Percentiles rank a stretch among this genome's conserved stretches.
Evolutionary conservation across 2,113 vertebrate species (phyloP).

Genomic region (Pituophis catenifer): DNA sequence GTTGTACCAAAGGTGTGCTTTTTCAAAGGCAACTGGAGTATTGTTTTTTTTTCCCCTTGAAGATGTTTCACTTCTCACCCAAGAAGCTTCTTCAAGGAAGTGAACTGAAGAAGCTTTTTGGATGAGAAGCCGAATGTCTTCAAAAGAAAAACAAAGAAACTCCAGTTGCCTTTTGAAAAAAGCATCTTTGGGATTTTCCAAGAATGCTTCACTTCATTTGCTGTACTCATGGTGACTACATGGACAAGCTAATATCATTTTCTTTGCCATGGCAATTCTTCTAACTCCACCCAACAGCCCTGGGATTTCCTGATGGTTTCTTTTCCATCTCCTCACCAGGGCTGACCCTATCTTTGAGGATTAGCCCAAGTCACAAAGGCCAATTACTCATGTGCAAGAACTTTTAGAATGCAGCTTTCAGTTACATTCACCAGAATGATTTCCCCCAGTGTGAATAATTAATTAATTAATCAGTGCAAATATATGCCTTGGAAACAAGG

Average conservation of each 20-base stretch:
- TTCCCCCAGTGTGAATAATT: not conserved
- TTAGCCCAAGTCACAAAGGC: not conserved
- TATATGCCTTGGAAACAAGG: slow-evolving; percentile 33
- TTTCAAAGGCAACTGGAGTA: not conserved
- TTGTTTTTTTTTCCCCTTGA: not conserved
- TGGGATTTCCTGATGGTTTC: not conserved
- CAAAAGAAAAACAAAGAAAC: not conserved
- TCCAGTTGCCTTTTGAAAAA: not conserved
- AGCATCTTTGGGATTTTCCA: not conserved
- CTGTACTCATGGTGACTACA: not conserved
- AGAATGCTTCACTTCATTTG: slow-evolving; percentile 22
- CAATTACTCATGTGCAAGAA: not conserved
- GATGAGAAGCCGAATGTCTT: not conserved
- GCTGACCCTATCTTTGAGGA: not conserved
- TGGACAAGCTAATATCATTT: not conserved
- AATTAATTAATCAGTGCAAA: not conserved
- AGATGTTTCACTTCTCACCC: not conserved
- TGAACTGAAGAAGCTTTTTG: not conserved
- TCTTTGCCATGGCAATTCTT: not conserved
- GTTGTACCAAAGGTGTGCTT: not conserved
- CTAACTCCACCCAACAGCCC: not conserved
- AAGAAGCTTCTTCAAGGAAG: not conserved
- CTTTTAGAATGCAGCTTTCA: not conserved
- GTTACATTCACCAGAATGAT: not conserved
- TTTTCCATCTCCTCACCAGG: not conserved